Conservation (phyloP, 2,113 vertebrate genomes). For the Rhodinocichla rosea region DNA sequence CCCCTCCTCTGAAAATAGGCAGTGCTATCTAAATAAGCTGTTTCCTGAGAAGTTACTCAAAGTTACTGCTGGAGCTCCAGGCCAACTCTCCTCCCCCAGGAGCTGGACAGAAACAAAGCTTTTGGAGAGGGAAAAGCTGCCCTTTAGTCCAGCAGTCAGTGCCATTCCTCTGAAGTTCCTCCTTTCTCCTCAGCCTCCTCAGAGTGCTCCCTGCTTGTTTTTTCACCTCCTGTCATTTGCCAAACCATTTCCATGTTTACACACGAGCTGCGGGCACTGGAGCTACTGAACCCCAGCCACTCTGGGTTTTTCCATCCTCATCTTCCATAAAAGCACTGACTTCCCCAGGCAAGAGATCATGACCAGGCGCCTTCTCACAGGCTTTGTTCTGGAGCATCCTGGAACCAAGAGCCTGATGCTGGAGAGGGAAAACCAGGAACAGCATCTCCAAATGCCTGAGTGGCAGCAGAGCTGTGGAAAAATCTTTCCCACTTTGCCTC, state of each 20-base stretch:
- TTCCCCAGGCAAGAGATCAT: not conserved
- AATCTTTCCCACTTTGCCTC: not conserved
- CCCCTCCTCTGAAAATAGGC: conserved; percentile 19
- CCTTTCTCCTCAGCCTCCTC: not conserved
- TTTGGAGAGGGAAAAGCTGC: not conserved
- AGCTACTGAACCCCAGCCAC: not conserved
- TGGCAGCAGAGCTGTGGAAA: not conserved
- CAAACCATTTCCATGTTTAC: not conserved
- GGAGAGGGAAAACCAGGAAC: not conserved
- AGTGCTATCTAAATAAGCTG: conserved; percentile 64
- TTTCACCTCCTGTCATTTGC: not conserved
- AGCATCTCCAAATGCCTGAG: not conserved
- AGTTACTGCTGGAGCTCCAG: conserved; percentile 34
- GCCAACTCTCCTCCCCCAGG: conserved; percentile 44
- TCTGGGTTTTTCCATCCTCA: not conserved
- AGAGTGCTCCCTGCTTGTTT: not conserved
- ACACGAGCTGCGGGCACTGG: accelerated
- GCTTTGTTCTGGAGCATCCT: not conserved
- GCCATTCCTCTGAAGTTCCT: not conserved
- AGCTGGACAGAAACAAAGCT: not conserved
- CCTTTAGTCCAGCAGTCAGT: not conserved
- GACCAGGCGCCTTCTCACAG: not conserved
- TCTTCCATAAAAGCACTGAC: not conserved
- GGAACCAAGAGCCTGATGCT: not conserved
- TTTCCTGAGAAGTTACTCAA: conserved; percentile 64